These are phyloP conservation scores for Limnodromus scolopaceus DNA, from an alignment of 2,797 vertebrate genomes.

Conservation along the genomic window DNA sequence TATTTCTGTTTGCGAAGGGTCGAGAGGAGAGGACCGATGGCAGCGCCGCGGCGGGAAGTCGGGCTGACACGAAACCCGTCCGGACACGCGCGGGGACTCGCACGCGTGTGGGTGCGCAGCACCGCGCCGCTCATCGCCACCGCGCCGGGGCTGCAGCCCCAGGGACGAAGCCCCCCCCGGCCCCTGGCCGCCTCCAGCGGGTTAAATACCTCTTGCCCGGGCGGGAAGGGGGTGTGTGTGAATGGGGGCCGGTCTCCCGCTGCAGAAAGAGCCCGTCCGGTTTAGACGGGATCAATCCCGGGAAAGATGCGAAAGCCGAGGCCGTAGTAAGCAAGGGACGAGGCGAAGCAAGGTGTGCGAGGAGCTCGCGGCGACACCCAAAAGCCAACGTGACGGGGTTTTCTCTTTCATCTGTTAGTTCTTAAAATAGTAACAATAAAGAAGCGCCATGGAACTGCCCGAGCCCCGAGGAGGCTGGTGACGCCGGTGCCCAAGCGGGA, in stretches of 20 bases:
- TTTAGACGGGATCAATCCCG: not conserved
- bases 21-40: not conserved
- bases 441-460: not conserved
- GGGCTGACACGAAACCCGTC: not conserved
- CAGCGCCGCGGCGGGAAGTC: not conserved
- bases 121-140: not conserved
- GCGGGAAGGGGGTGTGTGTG: not conserved
- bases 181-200: not conserved
- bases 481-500: not conserved
- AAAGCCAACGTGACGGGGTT: not conserved
- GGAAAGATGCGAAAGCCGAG: not conserved
- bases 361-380: not conserved
- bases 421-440: not conserved
- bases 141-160: not conserved
- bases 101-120: no score
- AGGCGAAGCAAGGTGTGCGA: not conserved
- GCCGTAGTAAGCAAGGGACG: accelerated
- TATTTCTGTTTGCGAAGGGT: not conserved
- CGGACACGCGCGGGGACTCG: not conserved
- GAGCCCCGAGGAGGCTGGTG: not conserved
- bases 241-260: not conserved
- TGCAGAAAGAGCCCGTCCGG: not conserved
- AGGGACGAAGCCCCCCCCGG: not conserved
- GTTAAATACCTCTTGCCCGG: not conserved
- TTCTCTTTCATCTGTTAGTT: not conserved